Conservation (phyloP, 2,797 vertebrate species). For the Cuculus canorus region DNA sequence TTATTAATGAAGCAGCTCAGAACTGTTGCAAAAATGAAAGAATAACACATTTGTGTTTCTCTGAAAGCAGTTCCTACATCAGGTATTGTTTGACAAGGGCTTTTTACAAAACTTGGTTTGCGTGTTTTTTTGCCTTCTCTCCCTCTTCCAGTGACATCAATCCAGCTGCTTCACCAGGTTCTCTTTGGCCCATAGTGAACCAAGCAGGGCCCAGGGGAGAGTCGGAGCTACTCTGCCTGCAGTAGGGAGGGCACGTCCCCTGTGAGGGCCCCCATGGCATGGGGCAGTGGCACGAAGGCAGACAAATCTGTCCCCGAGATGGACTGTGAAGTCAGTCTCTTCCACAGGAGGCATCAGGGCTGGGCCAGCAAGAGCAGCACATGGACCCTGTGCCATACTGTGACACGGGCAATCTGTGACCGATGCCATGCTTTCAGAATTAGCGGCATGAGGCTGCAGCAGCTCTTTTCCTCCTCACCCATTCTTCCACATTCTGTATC, state of each 20-base stretch:
- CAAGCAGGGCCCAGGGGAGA: rapidly evolving
- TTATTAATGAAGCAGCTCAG: conserved; percentile 22
- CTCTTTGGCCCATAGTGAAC: rapidly evolving
- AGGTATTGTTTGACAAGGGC: neutral
- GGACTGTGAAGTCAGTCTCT: neutral
- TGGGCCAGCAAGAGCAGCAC: neutral
- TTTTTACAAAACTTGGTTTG: neutral
- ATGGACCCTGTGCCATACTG: rapidly evolving
- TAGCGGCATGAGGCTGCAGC: neutral
- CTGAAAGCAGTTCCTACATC: neutral
- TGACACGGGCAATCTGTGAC: rapidly evolving
- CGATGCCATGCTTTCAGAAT: rapidly evolving
- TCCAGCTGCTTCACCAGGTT: neutral
- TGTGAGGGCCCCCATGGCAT: rapidly evolving
- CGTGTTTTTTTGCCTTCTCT: neutral
- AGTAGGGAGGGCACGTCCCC: neutral
- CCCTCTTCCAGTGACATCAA: neutral
- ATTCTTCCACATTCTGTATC: neutral
- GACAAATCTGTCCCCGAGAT: neutral
- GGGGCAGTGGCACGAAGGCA: neutral
- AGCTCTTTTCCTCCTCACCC: neutral
- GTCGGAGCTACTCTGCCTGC: neutral
- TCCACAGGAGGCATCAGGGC: neutral
- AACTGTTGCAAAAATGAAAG: neutral
- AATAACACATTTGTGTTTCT: rapidly evolving